Evolutionary conservation across 1,140 invertebrate genomes (phyloP), one percentile per base, ranked within the genome.

Genomic region (Lepidostoma basale): DNA sequence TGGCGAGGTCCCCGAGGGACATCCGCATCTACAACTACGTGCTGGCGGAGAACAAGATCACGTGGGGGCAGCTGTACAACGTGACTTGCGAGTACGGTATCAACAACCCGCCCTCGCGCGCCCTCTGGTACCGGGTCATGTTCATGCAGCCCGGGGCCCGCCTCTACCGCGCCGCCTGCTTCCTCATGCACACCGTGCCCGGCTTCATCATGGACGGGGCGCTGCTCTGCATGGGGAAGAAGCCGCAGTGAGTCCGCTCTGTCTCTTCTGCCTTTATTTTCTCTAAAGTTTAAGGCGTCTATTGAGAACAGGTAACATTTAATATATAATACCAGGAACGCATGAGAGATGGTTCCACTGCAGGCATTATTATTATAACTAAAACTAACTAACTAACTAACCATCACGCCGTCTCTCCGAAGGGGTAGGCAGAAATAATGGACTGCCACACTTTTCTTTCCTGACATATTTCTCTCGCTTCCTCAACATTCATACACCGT

Each of bases 91-190:
- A 79, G 40, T 75, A 81, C 26, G 84, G 84, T 0, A 39, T 80
- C 0, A 47, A 76, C 1, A 75, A 78, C 30, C 83, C 84, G 1
- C 78, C 79, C 1, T 64, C 65, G 0, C 73, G 76, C 8, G 80
- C 81, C 0, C 76, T 88, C 23, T 87, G 86, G 86, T 87, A 85
- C 65, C 84, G 83, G 69, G 83, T 80, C 60, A 82, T 86, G 23
- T 75, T 79, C n/a, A 80, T 87, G 62, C 86, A 79, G 59, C 84
- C 81, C 42, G 74, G 79, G 69, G 82, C 76, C 39, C 68, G 82
- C 2, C 40, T 86, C 2, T 83, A 88, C 69, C 71, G 81, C 1
- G 10, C 79, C 83, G 45, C 79, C 8, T 75, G 74, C 3, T 62
- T 84, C n/a, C 74, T 85, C 3, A 73, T 86, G 10, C 87, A 88